Conservation (phyloP, 2,888 invertebrate species). For the Pyrgus malvae region DNA sequence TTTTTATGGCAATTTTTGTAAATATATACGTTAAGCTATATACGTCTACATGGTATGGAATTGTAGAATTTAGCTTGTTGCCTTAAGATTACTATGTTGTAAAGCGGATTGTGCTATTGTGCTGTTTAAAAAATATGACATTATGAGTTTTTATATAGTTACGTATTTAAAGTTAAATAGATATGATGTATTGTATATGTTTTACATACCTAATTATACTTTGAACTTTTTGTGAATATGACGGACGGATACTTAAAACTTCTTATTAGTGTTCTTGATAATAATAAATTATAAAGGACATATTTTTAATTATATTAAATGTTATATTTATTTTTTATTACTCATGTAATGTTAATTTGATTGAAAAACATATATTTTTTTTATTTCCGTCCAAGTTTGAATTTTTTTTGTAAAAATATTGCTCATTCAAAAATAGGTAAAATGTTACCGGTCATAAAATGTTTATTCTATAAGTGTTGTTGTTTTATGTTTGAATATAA, state of each 20-base stretch:
- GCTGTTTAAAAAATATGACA: neutral
- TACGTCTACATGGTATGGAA: neutral
- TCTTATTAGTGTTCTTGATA: too few relatives aligned
- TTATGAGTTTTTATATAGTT: neutral
- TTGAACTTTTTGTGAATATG: too few relatives aligned
- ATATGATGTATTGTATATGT: too few relatives aligned
- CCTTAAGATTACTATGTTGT: conserved; percentile 4
- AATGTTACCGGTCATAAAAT: too few relatives aligned
- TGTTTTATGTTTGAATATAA: too few relatives aligned
- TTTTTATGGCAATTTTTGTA: conserved; percentile 32
- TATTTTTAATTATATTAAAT: too few relatives aligned
- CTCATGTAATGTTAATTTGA: neutral
- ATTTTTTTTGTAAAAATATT: neutral
- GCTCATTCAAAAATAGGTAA: neutral
- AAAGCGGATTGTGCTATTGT: conserved; percentile 11
- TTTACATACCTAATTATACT: too few relatives aligned
- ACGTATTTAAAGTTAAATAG: too few relatives aligned
- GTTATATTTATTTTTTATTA: neutral
- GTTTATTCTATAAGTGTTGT: too few relatives aligned
- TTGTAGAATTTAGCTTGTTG: conserved; percentile 10
- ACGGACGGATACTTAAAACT: too few relatives aligned
- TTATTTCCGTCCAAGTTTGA: conserved; percentile 10
- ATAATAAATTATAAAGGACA: too few relatives aligned
- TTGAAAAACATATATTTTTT: neutral
- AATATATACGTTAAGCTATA: conserved; percentile 7